Evolutionary conservation across 2,113 vertebrate species (phyloP), one percentile per base, ranked within the genome.

Genomic region (Sceloporus undulatus): DNA sequence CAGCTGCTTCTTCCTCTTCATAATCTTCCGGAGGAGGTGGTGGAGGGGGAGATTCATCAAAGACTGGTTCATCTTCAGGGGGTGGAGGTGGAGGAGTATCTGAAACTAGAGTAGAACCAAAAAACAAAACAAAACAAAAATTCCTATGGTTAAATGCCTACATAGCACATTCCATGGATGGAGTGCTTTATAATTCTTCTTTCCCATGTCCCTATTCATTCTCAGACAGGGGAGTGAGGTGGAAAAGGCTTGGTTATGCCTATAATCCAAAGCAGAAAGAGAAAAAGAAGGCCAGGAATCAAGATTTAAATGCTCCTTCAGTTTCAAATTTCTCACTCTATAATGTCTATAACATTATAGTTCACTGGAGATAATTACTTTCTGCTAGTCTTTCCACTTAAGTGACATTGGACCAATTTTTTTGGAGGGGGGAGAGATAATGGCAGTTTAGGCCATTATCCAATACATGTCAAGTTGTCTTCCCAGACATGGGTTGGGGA

Each of bases 1-100:
- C 99, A 0, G 99, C 98, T 4, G 99, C 98, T 93, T 99, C 99
- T 82, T 99, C 98, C 59, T 99, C 99, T 78, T 99, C 98, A 23
- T 98, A 99, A 91, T 99, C 98, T 94, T 99, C 99, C 2, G 98
- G 98, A 7, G 98, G 98, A 0, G 98, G 98, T 0, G 99, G 98
- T 0, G 98, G 98, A 0, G 98, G 98, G 0, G 98, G 97, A 1
- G 98, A 97, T 66, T 98, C 98, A 85, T 98, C 98, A 68, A 98
- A 98, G 89, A 97, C 98, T 0, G 97, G 91, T 87, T 98, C 98
- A 0, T 98, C 98, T 11, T 95, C 94, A 27, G 98, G 98, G 0
- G 98, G 99, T 4, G 98, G 98, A 0, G 98, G 98, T 2, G 98
- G 98, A 29, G 98, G 98, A 74, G 97, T 97, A 86, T 99, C 99